Evolutionary conservation across 2,888 invertebrate genomes (phyloP).

Genomic region (Neelides folsomi): DNA sequence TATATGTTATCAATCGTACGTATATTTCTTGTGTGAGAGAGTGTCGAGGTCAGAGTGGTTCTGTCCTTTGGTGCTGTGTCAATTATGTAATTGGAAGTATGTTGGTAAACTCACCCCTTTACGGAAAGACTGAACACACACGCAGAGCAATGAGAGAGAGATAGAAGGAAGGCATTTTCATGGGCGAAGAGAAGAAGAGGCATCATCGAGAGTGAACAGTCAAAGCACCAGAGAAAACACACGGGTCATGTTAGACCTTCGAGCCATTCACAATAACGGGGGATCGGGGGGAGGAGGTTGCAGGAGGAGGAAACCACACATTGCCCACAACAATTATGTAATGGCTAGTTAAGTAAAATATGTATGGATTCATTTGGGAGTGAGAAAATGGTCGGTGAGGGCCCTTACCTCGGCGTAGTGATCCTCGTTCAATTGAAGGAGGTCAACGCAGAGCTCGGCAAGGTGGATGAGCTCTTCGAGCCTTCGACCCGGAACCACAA

Average conservation of each 20-base stretch:
- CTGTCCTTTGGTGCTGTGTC: conserved; percentile 1
- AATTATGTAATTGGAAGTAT: conserved; percentile 11
- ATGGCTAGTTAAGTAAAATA: conserved; percentile 6
- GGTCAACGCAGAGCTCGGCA: conserved; percentile 94
- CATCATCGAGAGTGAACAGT: conserved; percentile 34
- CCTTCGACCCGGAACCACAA: conserved; percentile 73
- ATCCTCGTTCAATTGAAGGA: conserved; percentile 98
- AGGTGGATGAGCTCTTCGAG: conserved; percentile 93
- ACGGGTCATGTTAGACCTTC: conserved; percentile 22
- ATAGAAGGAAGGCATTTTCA: conserved; percentile 23
- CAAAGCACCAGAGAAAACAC: conserved; percentile 33
- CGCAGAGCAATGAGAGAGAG: conserved; percentile 26
- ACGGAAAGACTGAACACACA: conserved; percentile 33
- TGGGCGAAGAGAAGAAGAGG: conserved; percentile 29
- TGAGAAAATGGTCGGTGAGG: background rate
- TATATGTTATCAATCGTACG: background rate
- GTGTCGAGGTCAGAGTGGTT: background rate
- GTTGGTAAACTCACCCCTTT: conserved; percentile 34
- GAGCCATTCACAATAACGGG: conserved; percentile 22
- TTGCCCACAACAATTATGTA: background rate
- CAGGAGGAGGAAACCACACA: background rate
- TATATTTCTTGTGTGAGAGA: background rate
- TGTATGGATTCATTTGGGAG: background rate
- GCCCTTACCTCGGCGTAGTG: conserved; percentile 93
- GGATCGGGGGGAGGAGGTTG: conserved; percentile 5